These are phyloP conservation scores for Eumeta japonica DNA, from an alignment of 1,140 invertebrate species.

Conservation along the genomic window DNA sequence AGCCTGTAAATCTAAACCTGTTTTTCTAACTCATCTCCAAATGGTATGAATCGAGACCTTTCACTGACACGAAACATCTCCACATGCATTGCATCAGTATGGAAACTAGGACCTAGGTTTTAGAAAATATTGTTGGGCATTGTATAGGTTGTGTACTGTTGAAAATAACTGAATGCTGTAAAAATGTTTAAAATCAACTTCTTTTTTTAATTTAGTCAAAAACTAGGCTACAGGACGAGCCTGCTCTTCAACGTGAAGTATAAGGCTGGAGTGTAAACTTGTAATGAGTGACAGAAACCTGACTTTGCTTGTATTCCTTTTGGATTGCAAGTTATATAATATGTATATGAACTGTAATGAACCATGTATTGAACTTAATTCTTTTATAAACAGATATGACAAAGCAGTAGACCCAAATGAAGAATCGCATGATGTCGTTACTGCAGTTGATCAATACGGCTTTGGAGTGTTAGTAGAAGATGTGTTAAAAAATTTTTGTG, in stretches of 20 bases:
- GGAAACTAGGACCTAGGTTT: too few species aligned
- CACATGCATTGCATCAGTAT: too few species aligned
- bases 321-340: background rate
- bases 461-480: conserved; percentile 78
- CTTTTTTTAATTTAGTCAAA: background rate
- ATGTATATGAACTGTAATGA: background rate
- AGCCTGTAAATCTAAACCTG: too few species aligned
- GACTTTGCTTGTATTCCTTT: background rate
- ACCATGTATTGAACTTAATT: conserved; percentile 3
- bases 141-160: too few species aligned
- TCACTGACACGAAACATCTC: too few species aligned
- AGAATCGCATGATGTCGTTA: conserved; percentile 53
- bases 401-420: conserved; percentile 71
- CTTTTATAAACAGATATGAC: conserved; percentile 61
- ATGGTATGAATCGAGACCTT: too few species aligned
- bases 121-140: too few species aligned
- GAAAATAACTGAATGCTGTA: too few species aligned
- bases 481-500: conserved; percentile 63
- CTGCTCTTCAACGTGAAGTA: too few species aligned
- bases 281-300: background rate
- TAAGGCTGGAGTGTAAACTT: background rate
- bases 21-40: too few species aligned
- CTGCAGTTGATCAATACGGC: conserved; percentile 73
- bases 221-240: too few species aligned
- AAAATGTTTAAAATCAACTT: too few species aligned